phyloP scores from a whole-genome alignment of 2,888 invertebrate genomes.

The Hydrotaea cyrtoneurina region DNA sequence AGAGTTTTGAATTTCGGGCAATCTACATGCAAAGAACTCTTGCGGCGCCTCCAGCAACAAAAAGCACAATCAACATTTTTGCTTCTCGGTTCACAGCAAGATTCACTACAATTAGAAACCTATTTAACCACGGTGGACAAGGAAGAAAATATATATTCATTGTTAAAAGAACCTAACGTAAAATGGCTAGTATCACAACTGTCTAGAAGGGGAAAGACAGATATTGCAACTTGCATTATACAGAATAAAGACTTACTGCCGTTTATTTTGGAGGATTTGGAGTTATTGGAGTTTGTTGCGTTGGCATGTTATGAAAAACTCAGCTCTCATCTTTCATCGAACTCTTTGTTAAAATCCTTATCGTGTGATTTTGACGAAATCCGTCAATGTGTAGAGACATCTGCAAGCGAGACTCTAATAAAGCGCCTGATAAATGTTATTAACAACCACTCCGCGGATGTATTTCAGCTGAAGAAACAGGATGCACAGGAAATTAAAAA shows the following conservation, averaged over 20 bases:
- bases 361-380: slow-evolving; percentile 67
- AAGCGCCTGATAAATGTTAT: slow-evolving; percentile 56
- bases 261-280: slow-evolving; percentile 70
- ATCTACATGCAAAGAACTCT: slow-evolving; percentile 74
- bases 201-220: slow-evolving; percentile 72
- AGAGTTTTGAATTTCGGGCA: slow-evolving; percentile 80
- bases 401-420: slow-evolving; percentile 60
- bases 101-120: slow-evolving; percentile 21
- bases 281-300: slow-evolving; percentile 73
- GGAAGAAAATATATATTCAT: slow-evolving; percentile 62
- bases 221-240: slow-evolving; percentile 67
- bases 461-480: slow-evolving; percentile 68
- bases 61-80: slow-evolving; percentile 70
- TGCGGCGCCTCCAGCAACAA: slow-evolving; percentile 76
- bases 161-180: slow-evolving; percentile 67
- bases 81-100: slow-evolving; percentile 58
- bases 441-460: slow-evolving; percentile 36
- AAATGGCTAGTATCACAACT: slow-evolving; percentile 73
- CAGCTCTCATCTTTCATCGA: slow-evolving; percentile 63
- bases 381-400: slow-evolving; percentile 52
- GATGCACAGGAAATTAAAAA: slow-evolving; percentile 58
- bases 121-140: slow-evolving; percentile 37
- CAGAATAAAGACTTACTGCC: slow-evolving; percentile 50
- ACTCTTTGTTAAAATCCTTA: slow-evolving; percentile 69
- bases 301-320: slow-evolving; percentile 72